A percentile compares a stretch with the other conserved stretches of the same genome.
Conservation (phyloP, 2,797 vertebrate genomes). For the Diglossa cyanea region DNA sequence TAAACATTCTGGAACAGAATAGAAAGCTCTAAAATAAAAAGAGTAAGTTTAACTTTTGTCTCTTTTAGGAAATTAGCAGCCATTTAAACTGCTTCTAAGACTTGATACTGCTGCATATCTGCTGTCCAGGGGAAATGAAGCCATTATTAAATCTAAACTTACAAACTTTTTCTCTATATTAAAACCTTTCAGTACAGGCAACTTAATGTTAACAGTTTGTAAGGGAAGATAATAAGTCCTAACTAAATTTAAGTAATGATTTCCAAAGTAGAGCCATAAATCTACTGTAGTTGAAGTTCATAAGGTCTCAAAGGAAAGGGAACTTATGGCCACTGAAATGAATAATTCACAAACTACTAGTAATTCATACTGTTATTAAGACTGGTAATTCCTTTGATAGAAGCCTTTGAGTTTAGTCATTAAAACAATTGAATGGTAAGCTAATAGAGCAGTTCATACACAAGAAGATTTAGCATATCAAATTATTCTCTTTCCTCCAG, state of each 20-base stretch:
- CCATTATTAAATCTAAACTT: slow-evolving; percentile 25
- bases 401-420: background rate
- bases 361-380: slow-evolving; percentile 38
- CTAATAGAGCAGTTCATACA: background rate
- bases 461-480: background rate
- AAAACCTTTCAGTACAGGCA: slow-evolving; percentile 1
- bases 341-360: background rate
- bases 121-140: background rate
- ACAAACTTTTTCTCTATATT: slow-evolving; percentile 16
- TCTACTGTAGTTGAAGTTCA: slow-evolving; percentile 17
- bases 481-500: slow-evolving; percentile 17
- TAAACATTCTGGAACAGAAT: background rate
- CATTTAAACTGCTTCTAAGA: background rate
- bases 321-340: slow-evolving; percentile 21
- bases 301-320: slow-evolving; percentile 23
- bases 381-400: slow-evolving; percentile 23
- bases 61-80: background rate
- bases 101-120: background rate
- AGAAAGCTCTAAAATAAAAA: background rate
- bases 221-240: slow-evolving; percentile 34
- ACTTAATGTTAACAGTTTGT: slow-evolving; percentile 46
- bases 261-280: slow-evolving; percentile 51
- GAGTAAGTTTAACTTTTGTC: background rate
- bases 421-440: background rate
- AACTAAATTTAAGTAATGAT: slow-evolving; percentile 40